Base-by-base conservation (phyloP, 2,888 invertebrate genomes). In the Chrysolina americana region DNA sequence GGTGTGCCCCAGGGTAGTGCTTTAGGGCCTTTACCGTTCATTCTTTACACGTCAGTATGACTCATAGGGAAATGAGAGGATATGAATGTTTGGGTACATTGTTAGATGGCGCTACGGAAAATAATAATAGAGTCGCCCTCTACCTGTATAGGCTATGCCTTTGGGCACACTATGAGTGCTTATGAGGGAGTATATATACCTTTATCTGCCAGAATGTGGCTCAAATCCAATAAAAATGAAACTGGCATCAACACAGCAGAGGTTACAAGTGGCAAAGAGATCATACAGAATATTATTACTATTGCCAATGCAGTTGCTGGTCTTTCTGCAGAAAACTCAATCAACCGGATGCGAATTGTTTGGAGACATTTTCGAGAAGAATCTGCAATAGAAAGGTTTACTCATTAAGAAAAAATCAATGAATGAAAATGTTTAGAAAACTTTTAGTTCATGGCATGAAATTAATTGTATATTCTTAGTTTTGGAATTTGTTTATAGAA, bases 241-340 rank as follows among this genome's bases (percentile, higher is more conserved):
- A 82, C 28, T 10, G 82, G 81, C 78, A 78, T 81, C 65, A 82
- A 71, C 2, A 79, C 78, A n/a, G 79, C 70, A 44, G 79, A 78
- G 47, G 81, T 79, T n/a, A 82, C 76, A 44, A 80, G 47, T 23
- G 82, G 82, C 17, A 82, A 64, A 13, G 81, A 68, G 9, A 76
- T 56, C 47, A 79, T 76, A 62, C 77, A 72, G 53, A 73, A 68
- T 15, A 77, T 64, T 56, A 82, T 78, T 13, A 82, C 75, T n/a
- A 80, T 17, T 13, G 75, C 41, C n/a, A 80, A 53, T 41, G 79
- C 70, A 17, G 73, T 53, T 10, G 63, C 53, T 9, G 79, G 79
- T 21, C 74, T 76, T 70, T 76, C 70, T 15, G 71, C 79, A 36
- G 72, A 66, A 74, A 76, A 79, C n/a, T 56, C 56, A 56, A 73